phyloP scores from a whole-genome alignment of 2,797 vertebrate species.

The Helostoma temminkii region DNA sequence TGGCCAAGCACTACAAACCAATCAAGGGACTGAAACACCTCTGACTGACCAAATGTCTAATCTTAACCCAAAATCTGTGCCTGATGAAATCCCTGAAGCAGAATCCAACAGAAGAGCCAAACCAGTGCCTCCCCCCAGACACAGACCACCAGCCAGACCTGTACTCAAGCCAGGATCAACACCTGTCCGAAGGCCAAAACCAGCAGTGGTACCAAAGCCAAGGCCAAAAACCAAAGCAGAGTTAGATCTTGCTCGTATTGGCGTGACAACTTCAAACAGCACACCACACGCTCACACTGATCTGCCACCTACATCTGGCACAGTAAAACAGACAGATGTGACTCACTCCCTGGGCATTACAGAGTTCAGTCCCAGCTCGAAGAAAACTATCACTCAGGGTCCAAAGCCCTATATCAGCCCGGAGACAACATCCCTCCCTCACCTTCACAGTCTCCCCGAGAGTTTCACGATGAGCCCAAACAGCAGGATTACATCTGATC shows the following conservation, averaged over 20 bases:
- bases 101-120: constrained; percentile 42
- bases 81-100: constrained; percentile 18
- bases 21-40: constrained; percentile 11
- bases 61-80: constrained; percentile 30
- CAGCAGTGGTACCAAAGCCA: constrained; percentile 42
- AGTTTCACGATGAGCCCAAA: constrained; percentile 44
- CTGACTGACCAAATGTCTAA: constrained; percentile 14
- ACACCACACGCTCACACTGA: constrained; percentile 47
- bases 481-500: constrained; percentile 65
- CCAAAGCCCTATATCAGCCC: constrained; percentile 52
- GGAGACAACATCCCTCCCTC: constrained; percentile 27
- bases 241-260: constrained; percentile 29
- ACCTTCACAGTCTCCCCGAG: constrained; percentile 3
- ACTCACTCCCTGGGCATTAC: constrained; percentile 39
- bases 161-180: constrained; percentile 43
- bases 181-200: constrained; percentile 50
- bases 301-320: constrained; percentile 40
- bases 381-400: constrained; percentile 36
- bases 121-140: constrained; percentile 8
- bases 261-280: constrained; percentile 20
- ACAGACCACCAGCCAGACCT: constrained; percentile 35
- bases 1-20: constrained; percentile 21
- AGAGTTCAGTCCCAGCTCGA: constrained; percentile 41
- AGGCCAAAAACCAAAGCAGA: constrained; percentile 43
- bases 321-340: constrained; percentile 19